Conservation (phyloP, 2,797 vertebrate genomes). For the Zalophus californianus region DNA sequence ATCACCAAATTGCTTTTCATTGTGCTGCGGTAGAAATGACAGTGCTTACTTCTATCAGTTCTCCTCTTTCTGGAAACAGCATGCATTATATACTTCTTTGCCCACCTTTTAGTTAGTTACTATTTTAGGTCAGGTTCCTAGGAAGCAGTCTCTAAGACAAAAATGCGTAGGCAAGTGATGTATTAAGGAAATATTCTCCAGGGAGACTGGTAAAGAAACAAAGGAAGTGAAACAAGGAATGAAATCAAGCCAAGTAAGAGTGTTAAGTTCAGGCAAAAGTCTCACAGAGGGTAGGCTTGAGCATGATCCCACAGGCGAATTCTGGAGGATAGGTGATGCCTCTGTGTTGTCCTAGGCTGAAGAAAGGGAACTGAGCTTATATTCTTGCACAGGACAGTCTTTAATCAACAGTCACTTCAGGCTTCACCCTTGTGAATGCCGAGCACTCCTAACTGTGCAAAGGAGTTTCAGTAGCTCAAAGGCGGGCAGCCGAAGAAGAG, state of each 20-base stretch:
- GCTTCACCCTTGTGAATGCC: not conserved
- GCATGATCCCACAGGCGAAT: not conserved
- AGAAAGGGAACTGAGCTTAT: not conserved
- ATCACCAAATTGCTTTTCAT: slow-evolving; percentile 18
- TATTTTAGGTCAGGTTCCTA: not conserved
- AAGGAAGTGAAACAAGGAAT: not conserved
- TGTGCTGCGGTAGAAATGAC: not conserved
- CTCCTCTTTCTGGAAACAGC: not conserved
- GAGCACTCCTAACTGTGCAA: not conserved
- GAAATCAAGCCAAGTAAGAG: not conserved
- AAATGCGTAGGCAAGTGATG: not conserved
- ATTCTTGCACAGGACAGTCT: not conserved
- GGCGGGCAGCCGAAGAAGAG: not conserved
- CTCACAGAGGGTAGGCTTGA: not conserved
- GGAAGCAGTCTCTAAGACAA: not conserved
- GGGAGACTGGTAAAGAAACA: not conserved
- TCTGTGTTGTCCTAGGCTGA: not conserved
- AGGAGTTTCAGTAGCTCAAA: not conserved
- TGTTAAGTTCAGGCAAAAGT: not conserved
- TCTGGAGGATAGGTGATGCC: not conserved
- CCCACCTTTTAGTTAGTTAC: not conserved
- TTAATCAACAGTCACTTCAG: not conserved
- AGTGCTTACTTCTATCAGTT: not conserved
- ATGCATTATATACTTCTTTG: not conserved
- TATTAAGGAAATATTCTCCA: not conserved